Percentiles rank a stretch among this genome's conserved stretches.
Conservation (phyloP, 2,113 vertebrate species). For the Astur gentilis region DNA sequence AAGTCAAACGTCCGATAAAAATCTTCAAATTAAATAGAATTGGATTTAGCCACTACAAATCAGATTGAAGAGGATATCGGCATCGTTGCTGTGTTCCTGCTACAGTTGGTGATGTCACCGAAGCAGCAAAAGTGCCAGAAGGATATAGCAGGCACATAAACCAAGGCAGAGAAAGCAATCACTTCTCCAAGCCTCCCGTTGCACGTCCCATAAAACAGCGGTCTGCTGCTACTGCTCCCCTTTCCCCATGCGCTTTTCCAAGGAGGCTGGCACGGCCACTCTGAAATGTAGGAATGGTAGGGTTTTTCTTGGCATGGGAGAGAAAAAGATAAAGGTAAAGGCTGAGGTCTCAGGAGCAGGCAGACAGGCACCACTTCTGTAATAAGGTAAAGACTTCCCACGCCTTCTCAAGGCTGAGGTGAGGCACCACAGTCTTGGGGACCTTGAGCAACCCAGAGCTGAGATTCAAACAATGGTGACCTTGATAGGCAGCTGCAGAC, state of each 20-base stretch:
- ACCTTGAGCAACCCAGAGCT: not conserved
- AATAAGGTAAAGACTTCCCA: not conserved
- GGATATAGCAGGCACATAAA: not conserved
- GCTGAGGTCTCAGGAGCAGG: not conserved
- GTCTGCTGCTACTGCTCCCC: not conserved
- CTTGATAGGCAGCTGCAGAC: not conserved
- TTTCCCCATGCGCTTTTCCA: not conserved
- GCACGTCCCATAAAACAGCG: not conserved
- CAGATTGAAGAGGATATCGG: not conserved
- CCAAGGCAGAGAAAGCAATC: not conserved
- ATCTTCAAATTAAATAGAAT: slow-evolving; percentile 33
- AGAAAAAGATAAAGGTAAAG: not conserved
- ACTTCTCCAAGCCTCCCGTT: not conserved
- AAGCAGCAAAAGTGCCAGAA: not conserved
- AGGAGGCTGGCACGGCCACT: not conserved
- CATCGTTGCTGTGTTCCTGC: not conserved
- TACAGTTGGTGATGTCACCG: not conserved
- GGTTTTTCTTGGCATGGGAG: not conserved
- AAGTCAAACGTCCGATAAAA: slow-evolving; percentile 35
- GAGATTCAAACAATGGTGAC: not conserved
- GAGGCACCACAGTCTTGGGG: not conserved
- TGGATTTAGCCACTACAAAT: not conserved
- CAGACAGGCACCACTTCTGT: not conserved
- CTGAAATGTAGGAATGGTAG: not conserved
- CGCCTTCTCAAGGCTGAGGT: not conserved